Conservation (phyloP, 2,888 invertebrate species). For the Autographa pulchrina region DNA sequence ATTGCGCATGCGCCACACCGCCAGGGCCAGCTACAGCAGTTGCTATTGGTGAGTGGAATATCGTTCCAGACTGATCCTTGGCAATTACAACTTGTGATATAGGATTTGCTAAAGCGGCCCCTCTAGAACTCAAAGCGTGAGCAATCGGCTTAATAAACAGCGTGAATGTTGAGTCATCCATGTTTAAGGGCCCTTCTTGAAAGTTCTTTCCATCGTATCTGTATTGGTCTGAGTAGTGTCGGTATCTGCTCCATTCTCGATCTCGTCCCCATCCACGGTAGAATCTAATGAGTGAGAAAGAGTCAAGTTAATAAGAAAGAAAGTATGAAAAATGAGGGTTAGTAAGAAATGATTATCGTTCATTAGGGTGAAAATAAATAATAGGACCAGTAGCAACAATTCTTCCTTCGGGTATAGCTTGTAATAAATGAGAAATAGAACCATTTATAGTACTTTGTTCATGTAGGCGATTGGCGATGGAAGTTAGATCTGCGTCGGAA, state of each 20-base stretch:
- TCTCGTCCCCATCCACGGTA: conserved; percentile 67
- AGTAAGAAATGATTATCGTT: conserved; percentile 68
- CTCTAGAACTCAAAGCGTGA: conserved; percentile 90
- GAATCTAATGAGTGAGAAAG: conserved; percentile 82
- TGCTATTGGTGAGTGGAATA: conserved; percentile 91
- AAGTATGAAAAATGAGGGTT: conserved; percentile 47
- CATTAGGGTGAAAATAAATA: conserved; percentile 90
- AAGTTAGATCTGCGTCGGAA: conserved; percentile 89
- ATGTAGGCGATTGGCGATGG: conserved; percentile 84
- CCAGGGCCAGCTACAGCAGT: conserved; percentile 93
- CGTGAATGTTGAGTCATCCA: conserved; percentile 68
- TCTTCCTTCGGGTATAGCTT: conserved; percentile 91
- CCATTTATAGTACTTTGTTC: conserved; percentile 74
- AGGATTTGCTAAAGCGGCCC: conserved; percentile 92
- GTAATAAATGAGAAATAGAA: conserved; percentile 78
- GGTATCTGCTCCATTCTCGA: conserved; percentile 58
- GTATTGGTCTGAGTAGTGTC: conserved; percentile 69
- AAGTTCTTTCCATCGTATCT: conserved; percentile 76
- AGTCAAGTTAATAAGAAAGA: conserved; percentile 62
- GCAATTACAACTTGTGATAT: conserved; percentile 91
- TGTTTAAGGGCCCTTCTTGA: conserved; percentile 64
- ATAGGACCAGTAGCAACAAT: conserved; percentile 93
- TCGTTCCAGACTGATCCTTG: conserved; percentile 89
- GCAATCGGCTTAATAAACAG: conserved; percentile 90
- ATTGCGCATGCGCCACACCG: conserved; percentile 93